These are phyloP conservation scores for Porites rus DNA, from an alignment of 92 coral and sea anemone species.

Conservation along the genomic window DNA sequence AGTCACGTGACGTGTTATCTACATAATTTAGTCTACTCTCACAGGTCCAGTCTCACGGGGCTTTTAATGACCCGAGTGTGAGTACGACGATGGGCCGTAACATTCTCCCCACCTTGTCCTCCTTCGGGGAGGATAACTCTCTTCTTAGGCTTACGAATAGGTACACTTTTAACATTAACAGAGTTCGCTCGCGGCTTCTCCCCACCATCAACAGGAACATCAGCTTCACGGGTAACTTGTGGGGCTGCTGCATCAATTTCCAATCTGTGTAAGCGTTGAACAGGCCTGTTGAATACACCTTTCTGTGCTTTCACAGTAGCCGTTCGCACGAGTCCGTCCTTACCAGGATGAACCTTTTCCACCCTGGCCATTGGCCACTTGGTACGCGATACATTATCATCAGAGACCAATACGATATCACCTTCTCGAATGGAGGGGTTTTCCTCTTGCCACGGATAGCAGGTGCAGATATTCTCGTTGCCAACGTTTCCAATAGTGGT, in stretches of 20 bases:
- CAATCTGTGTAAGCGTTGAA: slow-evolving; percentile 29
- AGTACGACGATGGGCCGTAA: too few relatives aligned
- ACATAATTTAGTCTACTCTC: too few relatives aligned
- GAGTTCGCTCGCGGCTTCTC: not conserved
- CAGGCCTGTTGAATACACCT: slow-evolving; percentile 6
- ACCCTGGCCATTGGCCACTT: slow-evolving; percentile 44
- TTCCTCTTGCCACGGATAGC: too few relatives aligned
- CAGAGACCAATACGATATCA: slow-evolving; percentile 42
- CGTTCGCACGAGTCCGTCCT: slow-evolving; percentile 44
- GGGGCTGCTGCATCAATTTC: slow-evolving; percentile 7
- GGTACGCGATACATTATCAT: slow-evolving; percentile 27
- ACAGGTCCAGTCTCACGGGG: too few relatives aligned
- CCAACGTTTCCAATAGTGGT: too few relatives aligned
- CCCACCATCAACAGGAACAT: slow-evolving; percentile 9
- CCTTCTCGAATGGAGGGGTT: slow-evolving; percentile 22
- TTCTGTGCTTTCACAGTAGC: slow-evolving; percentile 21
- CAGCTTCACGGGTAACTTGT: not conserved
- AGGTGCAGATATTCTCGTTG: too few relatives aligned
- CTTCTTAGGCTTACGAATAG: too few relatives aligned
- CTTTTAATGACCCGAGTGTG: too few relatives aligned
- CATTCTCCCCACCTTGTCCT: too few relatives aligned
- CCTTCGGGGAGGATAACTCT: too few relatives aligned
- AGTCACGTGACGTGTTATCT: too few relatives aligned
- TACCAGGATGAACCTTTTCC: slow-evolving; percentile 23
- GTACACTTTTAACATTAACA: not conserved